These are phyloP conservation scores for Octodon degus DNA, from an alignment of 2,113 vertebrate species.

Conservation along the genomic window DNA sequence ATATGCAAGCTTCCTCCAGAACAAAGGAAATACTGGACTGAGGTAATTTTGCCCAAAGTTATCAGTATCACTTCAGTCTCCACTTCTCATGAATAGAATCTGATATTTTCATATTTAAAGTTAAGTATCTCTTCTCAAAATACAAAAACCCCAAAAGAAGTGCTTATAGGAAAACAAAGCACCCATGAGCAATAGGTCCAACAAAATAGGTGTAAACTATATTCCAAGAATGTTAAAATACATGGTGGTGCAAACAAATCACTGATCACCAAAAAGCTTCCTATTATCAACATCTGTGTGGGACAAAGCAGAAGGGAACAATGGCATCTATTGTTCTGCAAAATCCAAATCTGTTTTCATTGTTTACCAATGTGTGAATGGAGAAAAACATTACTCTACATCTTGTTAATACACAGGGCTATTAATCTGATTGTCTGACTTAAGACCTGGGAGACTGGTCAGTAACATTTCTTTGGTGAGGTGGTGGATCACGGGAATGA, in stretches of 20 bases:
- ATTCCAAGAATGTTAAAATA: background rate
- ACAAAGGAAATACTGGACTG: background rate
- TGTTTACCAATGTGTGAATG: background rate
- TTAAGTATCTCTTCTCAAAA: background rate
- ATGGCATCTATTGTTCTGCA: background rate
- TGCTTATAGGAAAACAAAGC: background rate
- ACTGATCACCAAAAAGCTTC: background rate
- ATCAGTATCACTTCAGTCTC: background rate
- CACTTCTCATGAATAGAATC: background rate
- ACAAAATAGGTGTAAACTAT: background rate
- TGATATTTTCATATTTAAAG: background rate
- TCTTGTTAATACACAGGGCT: background rate
- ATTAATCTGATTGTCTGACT: background rate
- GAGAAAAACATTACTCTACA: background rate
- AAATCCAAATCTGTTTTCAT: background rate
- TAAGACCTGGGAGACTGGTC: background rate
- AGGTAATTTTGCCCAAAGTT: background rate
- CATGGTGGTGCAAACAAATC: background rate
- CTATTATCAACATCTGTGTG: background rate
- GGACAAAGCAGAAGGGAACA: background rate
- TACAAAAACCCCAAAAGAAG: background rate
- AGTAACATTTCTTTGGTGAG: no score
- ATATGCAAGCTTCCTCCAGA: background rate
- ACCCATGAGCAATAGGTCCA: background rate
- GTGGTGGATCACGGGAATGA: background rate